Base-by-base conservation (phyloP, 1,140 invertebrate species). In the Tyrophagus putrescentiae region DNA sequence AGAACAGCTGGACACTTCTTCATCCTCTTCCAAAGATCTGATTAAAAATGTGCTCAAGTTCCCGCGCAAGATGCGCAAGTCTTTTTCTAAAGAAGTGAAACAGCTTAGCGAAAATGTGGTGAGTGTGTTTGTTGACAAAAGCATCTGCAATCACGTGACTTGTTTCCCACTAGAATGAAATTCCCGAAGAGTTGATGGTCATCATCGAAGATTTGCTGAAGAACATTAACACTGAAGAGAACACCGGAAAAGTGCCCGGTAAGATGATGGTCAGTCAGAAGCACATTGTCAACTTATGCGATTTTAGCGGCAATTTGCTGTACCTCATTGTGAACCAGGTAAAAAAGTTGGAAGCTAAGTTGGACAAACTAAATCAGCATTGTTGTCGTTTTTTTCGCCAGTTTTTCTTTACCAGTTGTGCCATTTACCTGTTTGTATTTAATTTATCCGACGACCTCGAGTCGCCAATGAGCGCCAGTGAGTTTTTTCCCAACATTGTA, bases 351-450 rank as follows among this genome's bases (percentile, higher is more conserved):
- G n/a, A n/a, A n/a, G n/a, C n/a, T n/a, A n/a, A n/a, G n/a, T n/a
- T n/a, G n/a, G n/a, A n/a, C n/a, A n/a, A n/a, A n/a, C n/a, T n/a
- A n/a, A n/a, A n/a, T n/a, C n/a, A n/a, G n/a, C n/a, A n/a, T n/a
- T n/a, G n/a, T n/a, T n/a, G n/a, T n/a, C n/a, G n/a, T n/a, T 57
- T 64, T 61, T 9, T 56, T 59, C 65, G 67, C 18, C 66, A 74
- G 72, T 66, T 75, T 11, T 72, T 75, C 60, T 64, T 73, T 11
- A 69, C 72, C 13, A 65, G 67, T n/a, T 62, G 73, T 66, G 71
- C 72, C 60, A 67, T 75, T 33, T 75, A 75, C 57, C 60, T 74
- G 16, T 68, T 74, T 62, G 73, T 74, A 21, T 72, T 75, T 66
- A 73, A 75, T 63, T 62, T 75, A 42, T 67, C 67, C 62, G 63